Evolutionary conservation across 2,797 vertebrate species (phyloP).

Genomic region (Antennarius maculatus): DNA sequence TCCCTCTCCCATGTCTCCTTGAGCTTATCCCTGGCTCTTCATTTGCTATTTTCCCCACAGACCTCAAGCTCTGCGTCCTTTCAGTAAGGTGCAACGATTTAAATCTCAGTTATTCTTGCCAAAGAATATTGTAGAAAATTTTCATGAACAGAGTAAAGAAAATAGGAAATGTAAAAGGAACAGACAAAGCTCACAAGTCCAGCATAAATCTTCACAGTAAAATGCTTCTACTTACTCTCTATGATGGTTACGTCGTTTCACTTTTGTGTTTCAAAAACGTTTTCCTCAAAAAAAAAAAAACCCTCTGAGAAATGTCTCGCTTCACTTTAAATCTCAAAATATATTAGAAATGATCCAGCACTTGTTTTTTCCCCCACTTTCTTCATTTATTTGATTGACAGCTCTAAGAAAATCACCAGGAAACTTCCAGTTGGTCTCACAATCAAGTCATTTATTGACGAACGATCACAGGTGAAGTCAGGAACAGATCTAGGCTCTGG

Average conservation of each 20-base stretch:
- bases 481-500: too few species aligned
- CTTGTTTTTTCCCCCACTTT: slow-evolving; percentile 16
- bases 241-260: slow-evolving; percentile 27
- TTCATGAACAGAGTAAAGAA: slow-evolving; percentile 37
- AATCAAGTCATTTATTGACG: too few species aligned
- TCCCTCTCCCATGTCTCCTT: slow-evolving; percentile 2
- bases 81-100: slow-evolving; percentile 49
- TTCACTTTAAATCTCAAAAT: slow-evolving; percentile 3
- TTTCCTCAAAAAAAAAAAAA: not conserved
- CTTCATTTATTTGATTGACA: too few species aligned
- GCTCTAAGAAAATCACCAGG: too few species aligned
- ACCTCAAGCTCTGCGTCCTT: slow-evolving; percentile 26
- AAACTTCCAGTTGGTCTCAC: too few species aligned
- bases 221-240: slow-evolving; percentile 43
- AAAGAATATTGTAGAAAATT: slow-evolving; percentile 41
- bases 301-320: not conserved
- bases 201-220: slow-evolving; percentile 32
- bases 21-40: slow-evolving; percentile 20
- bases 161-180: slow-evolving; percentile 37
- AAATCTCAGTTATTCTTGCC: slow-evolving; percentile 46
- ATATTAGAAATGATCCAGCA: slow-evolving; percentile 13
- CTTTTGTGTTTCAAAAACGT: slow-evolving; percentile 37
- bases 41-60: slow-evolving; percentile 27
- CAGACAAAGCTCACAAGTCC: slow-evolving; percentile 46
- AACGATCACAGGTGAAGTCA: too few species aligned